These are phyloP conservation scores for Periphyllus acericola DNA, from an alignment of 2,888 invertebrate species.

Conservation along the genomic window DNA sequence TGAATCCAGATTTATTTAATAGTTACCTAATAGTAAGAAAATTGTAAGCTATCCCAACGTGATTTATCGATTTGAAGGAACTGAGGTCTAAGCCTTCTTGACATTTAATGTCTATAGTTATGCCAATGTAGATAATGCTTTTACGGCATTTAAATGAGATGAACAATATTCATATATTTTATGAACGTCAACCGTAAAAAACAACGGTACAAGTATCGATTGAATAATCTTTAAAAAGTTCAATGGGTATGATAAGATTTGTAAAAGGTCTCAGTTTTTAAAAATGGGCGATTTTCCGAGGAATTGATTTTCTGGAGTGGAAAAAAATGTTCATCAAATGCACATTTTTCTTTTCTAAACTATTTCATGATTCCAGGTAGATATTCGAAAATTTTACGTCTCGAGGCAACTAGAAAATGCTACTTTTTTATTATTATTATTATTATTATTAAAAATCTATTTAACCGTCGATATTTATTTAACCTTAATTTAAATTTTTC, in stretches of 20 bases:
- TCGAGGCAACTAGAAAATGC: not conserved
- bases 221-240: too few species aligned
- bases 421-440: too few species aligned
- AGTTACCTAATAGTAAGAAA: not conserved
- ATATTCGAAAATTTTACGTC: not conserved
- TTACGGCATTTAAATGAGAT: not conserved
- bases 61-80: not conserved
- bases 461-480: too few species aligned
- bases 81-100: not conserved
- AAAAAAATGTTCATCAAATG: too few species aligned
- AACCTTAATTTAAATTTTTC: too few species aligned
- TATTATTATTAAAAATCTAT: too few species aligned
- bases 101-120: not conserved
- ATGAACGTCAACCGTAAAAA: not conserved
- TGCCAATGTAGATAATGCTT: not conserved
- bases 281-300: too few species aligned
- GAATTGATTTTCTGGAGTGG: too few species aligned
- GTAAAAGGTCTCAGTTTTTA: too few species aligned
- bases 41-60: not conserved
- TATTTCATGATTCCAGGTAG: too few species aligned
- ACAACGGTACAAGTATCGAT: not conserved
- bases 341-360: too few species aligned
- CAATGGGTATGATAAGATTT: too few species aligned
- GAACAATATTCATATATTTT: not conserved
- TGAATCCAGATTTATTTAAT: not conserved